These are phyloP conservation scores for Tillus elongatus DNA, from an alignment of 2,888 invertebrate genomes.

Conservation along the genomic window DNA sequence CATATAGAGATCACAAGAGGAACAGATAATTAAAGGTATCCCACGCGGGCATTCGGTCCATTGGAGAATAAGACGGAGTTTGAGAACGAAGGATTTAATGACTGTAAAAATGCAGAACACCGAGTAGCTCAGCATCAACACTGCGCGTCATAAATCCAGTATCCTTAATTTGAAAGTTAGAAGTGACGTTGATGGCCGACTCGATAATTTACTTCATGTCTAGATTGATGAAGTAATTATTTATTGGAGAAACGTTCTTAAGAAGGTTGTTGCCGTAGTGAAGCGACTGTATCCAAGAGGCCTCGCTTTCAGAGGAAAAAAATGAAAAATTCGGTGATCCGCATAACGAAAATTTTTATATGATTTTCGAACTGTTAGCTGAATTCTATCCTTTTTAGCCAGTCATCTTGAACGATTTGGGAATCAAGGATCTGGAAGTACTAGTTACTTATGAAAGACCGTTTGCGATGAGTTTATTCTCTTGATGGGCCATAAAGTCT, in stretches of 20 bases:
- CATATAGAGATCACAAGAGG: too few relatives aligned
- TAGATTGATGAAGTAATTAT: conserved; percentile 7
- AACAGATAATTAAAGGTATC: too few relatives aligned
- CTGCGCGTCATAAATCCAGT: conserved; percentile 21
- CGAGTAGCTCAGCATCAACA: conserved; percentile 21
- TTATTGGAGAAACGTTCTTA: conserved; percentile 24
- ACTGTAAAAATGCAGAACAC: conserved; percentile 24
- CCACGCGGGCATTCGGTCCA: too few relatives aligned
- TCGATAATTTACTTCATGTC: too few relatives aligned
- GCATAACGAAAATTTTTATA: conserved; percentile 16
- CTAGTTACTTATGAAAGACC: too few relatives aligned
- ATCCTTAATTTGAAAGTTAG: conserved; percentile 15
- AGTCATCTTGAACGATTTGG: too few relatives aligned
- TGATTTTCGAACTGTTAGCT: too few relatives aligned
- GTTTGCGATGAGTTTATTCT: too few relatives aligned
- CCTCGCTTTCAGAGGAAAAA: conserved; percentile 23
- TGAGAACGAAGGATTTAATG: conserved; percentile 23
- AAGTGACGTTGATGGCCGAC: conserved; percentile 14
- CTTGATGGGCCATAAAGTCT: too few relatives aligned
- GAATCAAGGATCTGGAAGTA: conserved; percentile 1
- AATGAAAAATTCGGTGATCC: too few relatives aligned
- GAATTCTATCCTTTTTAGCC: too few relatives aligned
- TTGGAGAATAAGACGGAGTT: conserved; percentile 19
- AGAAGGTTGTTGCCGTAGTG: too few relatives aligned
- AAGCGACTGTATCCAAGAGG: conserved; percentile 20